A percentile compares a stretch with the other conserved stretches of the same genome.
phyloP scores from a whole-genome alignment of 35 echinoderm and acorn worm species.

The Apostichopus californicus region DNA sequence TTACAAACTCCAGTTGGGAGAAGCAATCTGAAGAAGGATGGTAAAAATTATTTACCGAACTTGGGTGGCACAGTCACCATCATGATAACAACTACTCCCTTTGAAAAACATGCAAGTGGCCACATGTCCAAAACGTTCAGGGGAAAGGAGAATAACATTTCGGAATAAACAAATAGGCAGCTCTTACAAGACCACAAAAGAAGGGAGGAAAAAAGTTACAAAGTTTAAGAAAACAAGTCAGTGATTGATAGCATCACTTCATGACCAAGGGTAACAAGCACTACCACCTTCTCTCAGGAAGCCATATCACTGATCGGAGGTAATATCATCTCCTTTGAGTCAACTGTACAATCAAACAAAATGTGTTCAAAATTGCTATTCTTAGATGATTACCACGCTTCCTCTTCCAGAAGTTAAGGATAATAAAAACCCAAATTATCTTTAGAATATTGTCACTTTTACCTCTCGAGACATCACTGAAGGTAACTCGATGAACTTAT shows the following conservation, averaged over 20 bases:
- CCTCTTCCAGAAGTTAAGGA: neutral
- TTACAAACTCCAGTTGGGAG: neutral
- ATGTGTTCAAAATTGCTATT: neutral
- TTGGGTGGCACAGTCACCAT: neutral
- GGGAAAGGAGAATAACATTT: too few relatives aligned
- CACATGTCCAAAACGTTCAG: neutral
- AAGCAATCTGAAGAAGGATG: neutral
- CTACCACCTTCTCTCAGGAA: neutral
- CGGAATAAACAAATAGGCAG: too few relatives aligned
- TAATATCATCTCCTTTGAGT: neutral
- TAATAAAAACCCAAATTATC: neutral
- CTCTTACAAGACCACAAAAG: neutral
- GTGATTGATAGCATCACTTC: neutral
- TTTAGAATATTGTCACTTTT: neutral
- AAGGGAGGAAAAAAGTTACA: neutral
- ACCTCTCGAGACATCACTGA: too few relatives aligned
- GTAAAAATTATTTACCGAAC: constrained; percentile 1
- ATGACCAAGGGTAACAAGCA: too few relatives aligned
- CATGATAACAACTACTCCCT: neutral
- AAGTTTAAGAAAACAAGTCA: neutral
- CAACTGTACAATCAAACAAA: neutral
- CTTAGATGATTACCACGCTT: neutral
- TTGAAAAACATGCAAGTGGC: neutral
- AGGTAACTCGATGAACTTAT: too few relatives aligned
- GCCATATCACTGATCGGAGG: neutral